A percentile compares a stretch with the other conserved stretches of the same genome.
Evolutionary conservation across 2,113 vertebrate species (phyloP).

Genomic region (Bubalus kerabau): DNA sequence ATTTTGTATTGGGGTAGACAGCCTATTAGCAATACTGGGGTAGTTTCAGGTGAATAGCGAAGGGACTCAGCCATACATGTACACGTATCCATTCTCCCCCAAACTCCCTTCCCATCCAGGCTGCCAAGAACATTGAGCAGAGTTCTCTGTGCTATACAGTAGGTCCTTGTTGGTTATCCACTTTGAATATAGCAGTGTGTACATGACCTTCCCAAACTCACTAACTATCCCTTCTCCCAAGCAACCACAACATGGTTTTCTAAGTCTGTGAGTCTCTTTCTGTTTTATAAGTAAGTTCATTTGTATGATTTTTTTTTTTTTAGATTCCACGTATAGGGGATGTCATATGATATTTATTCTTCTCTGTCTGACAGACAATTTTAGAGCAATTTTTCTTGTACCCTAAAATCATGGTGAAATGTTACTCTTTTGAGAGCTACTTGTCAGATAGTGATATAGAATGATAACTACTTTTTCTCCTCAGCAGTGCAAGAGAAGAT

Average conservation of each 20-base stretch:
- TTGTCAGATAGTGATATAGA: background rate
- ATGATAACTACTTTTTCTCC: background rate
- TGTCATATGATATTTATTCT: background rate
- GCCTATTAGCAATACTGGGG: background rate
- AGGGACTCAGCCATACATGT: background rate
- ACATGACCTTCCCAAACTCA: background rate
- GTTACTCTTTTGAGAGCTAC: slow-evolving; percentile 6
- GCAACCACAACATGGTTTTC: background rate
- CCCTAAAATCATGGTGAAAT: background rate
- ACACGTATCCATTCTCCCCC: background rate
- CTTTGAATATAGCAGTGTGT: background rate
- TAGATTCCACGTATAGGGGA: background rate
- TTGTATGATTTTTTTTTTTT: background rate
- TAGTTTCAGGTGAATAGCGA: background rate
- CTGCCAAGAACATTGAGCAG: background rate
- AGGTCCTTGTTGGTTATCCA: background rate
- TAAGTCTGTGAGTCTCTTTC: background rate
- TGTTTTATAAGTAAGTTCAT: background rate
- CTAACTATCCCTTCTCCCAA: background rate
- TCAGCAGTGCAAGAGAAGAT: background rate
- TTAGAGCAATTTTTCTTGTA: background rate
- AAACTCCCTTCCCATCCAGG: background rate
- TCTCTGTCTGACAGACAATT: background rate
- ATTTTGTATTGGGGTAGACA: background rate
- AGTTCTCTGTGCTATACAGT: background rate